Evolutionary conservation across 2,797 vertebrate species (phyloP).

Genomic region (Sphenopsis melanotis): DNA sequence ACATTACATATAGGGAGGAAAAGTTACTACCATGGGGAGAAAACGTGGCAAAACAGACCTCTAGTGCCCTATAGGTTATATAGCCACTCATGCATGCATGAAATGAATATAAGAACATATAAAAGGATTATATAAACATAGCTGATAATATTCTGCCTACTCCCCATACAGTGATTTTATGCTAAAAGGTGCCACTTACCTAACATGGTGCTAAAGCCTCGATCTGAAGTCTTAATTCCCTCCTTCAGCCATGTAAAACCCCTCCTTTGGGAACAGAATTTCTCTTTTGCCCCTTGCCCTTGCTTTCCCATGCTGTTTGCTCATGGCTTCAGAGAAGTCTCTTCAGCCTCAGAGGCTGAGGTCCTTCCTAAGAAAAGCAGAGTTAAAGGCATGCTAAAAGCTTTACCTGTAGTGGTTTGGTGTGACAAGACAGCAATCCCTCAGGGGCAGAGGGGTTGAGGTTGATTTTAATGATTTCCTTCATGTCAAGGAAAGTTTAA

Average conservation of each 20-base stretch:
- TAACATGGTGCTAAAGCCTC: not conserved
- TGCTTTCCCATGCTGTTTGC: not conserved
- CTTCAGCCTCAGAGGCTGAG: not conserved
- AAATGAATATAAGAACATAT: not conserved
- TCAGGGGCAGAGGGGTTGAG: not conserved
- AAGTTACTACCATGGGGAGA: not conserved
- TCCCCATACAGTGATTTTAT: not conserved
- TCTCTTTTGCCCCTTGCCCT: not conserved
- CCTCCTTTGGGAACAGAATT: not conserved
- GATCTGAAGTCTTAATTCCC: not conserved
- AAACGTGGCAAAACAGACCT: not conserved
- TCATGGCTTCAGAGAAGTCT: not conserved
- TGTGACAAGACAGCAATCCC: not conserved
- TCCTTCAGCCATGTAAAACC: not conserved
- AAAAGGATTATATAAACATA: not conserved
- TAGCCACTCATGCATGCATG: not conserved
- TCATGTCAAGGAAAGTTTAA: not conserved
- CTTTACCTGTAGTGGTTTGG: not conserved
- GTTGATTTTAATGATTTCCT: constrained; percentile 23
- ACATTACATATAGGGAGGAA: not conserved
- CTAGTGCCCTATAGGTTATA: not conserved
- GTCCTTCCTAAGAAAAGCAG: not conserved
- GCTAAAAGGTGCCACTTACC: not conserved
- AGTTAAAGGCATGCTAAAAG: not conserved
- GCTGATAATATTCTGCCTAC: not conserved